Evolutionary conservation across 2,797 vertebrate genomes (phyloP), one percentile per base, ranked within the genome.

Genomic region (Crocodylus rhombifer): DNA sequence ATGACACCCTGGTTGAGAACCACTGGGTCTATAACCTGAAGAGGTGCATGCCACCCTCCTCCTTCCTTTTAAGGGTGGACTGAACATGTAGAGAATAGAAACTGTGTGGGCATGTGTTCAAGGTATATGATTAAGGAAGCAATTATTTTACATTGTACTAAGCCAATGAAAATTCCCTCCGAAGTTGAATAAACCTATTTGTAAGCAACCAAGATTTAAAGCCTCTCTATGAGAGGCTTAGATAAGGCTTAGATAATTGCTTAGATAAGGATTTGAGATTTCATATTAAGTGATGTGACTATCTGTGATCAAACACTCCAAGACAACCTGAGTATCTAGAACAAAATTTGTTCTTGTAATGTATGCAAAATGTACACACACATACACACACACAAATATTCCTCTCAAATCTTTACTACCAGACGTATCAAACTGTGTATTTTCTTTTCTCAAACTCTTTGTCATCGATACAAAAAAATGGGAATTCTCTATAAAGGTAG

Each of bases 181-280:
- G 4, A 67, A 93, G 60, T 42, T 88, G 73, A 42, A 77, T 58
- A n/a, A 30, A 17, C 64, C 64, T 30, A 65, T n/a, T 65, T 65
- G 64, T 65, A 80, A 73, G 80, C 75, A 91, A 73, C 3, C 28
- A 75, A 78, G 77, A 80, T 62, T 62, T 30, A 87, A 92, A 87
- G 69, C 33, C 64, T 94, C 79, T 89, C 26, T 58, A 80, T 88
- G 64, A 30, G 30, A 30, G 30, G 30, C 30, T 30, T 30, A 30
- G 30, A 30, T 30, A 30, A 30, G 30, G 30, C 30, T 30, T 30
- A 30, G 30, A 30, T 30, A 30, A 76, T 51, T 14, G 14, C 26
- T 64, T 8, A 9, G 18, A 88, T 13, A 33, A 85, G 4, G 28
- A 69, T n/a, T 75, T 76, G 21, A 80, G 36, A 77, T 75, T 94